Evolutionary conservation across 1,140 invertebrate genomes (phyloP), one percentile per base, ranked within the genome.

Genomic region (Hycleus phaleratus): DNA sequence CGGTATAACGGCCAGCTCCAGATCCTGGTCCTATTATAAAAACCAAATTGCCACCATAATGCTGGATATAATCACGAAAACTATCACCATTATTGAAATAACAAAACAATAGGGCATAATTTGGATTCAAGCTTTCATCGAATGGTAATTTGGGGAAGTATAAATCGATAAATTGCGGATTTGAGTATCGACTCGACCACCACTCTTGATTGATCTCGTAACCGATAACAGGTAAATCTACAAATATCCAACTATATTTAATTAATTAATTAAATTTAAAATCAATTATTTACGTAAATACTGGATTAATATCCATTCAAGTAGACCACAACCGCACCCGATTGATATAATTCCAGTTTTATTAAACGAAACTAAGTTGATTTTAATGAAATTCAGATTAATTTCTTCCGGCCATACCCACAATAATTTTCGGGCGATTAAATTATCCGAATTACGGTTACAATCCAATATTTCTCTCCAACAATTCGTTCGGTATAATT

Each of bases 11-110:
- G 46, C 81, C 77, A 58, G 77, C 70, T 1, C 77, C 78, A n/a
- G 79, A 71, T n/a, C 73, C 75, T 0, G 86, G 85, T 3, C 87
- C 87, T 61, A 88, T 85, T 9, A 89, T 81, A 56, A 88, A 76
- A 4, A 89, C 61, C 44, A 82, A 74, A 24, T 73, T 74, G 1
- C 86, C 87, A 3, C 68, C 66, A 67, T 80, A 88, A 46, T 76
- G 62, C 32, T 74, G 68, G n/a, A 88, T 68, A 66, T 90, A 89
- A 6, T 84, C 71, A 4, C 73, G 56, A 71, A 89, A 89, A 11
- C 84, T 84, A 4, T 52, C 38, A 1, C 79, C 77, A 60, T 87
- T 82, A 62, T 88, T 89, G 65, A 89, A 90, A 65, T 89, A 89
- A 65, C 86, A 89, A 67, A 90, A 89, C 25, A 89, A 63, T 47